phyloP scores from a whole-genome alignment of 1,140 invertebrate genomes.

The Mamestra configurata region DNA sequence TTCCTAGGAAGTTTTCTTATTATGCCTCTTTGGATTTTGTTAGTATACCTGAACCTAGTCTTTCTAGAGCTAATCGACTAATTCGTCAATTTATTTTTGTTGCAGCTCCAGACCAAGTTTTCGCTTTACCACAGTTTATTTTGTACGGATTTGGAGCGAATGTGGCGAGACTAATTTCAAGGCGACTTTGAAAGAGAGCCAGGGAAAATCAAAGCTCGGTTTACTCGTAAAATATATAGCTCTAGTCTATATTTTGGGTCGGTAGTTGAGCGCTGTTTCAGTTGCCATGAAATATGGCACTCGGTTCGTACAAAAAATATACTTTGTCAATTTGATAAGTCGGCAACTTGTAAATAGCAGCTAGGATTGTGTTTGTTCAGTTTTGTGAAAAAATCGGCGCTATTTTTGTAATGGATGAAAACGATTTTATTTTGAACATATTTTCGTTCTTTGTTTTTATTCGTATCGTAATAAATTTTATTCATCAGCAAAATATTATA shows the following conservation, averaged over 20 bases:
- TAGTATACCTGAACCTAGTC: background rate
- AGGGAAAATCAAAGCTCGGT: conserved; percentile 55
- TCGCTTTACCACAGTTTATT: conserved; percentile 50
- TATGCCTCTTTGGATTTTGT: too few relatives aligned
- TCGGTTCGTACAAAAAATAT: conserved; percentile 45
- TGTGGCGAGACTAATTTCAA: conserved; percentile 58
- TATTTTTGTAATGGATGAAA: conserved; percentile 8
- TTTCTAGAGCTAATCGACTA: background rate
- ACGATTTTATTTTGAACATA: background rate
- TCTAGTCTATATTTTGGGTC: conserved; percentile 47
- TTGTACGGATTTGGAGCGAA: conserved; percentile 53
- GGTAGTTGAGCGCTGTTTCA: conserved; percentile 47
- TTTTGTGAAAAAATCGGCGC: background rate
- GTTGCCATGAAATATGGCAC: conserved; percentile 30
- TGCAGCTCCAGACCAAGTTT: conserved; percentile 12
- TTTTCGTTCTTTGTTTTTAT: background rate
- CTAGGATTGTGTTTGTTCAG: background rate
- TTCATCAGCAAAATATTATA: background rate
- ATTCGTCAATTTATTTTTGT: conserved; percentile 28
- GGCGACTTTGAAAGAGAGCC: conserved; percentile 57
- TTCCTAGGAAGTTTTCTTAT: too few relatives aligned
- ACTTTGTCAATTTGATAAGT: conserved; percentile 44
- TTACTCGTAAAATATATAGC: conserved; percentile 54
- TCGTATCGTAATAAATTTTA: background rate
- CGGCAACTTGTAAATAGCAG: background rate